Evolutionary conservation across 2,797 vertebrate species (phyloP), one percentile per base, ranked within the genome.

Genomic region (Cryptoprocta ferox): DNA sequence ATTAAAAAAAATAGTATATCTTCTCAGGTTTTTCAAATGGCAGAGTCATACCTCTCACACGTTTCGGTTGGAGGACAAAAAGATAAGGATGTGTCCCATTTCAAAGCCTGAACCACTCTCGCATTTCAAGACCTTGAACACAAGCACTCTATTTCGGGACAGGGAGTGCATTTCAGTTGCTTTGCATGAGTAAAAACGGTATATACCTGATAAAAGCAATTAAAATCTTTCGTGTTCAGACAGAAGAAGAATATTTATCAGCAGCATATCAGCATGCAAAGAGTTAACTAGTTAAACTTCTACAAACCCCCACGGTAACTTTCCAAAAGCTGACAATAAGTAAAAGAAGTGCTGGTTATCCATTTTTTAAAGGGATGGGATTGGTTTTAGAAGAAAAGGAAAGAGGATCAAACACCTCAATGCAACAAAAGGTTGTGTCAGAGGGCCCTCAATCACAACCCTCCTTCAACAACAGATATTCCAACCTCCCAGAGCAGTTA

Each of bases 401-500:
- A 99, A 99, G 99, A 99, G 99, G 99, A 99, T 99, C 99, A 99
- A 99, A 99, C 99, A 99, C 99, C 99, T 99, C 98, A 99, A 98
- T 99, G 99, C 99, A 99, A 99, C 99, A 99, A 99, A 99, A 99
- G 99, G 99, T 99, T 98, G 99, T 99, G 99, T 99, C 99, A 99
- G 99, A 99, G 99, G 99, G 99, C 99, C 99, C 99, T 99, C 99
- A 99, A 99, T 99, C 99, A 99, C 99, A 99, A 99, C 99, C 99
- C 99, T 99, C 99, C 99, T 99, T 98, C 99, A 98, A 99, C 99
- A 98, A 98, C 98, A 99, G 99, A 99, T 99, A 99, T 98, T 99
- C 99, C 99, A 99, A 99, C 99, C 99, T 99, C 99, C 99, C 99
- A 99, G 98, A 99, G 98, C 99, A 99, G 99, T 99, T 99, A 99